A percentile compares a stretch with the other conserved stretches of the same genome.
Conservation (phyloP, 2,113 vertebrate species). For the Dipodomys stephensi region DNA sequence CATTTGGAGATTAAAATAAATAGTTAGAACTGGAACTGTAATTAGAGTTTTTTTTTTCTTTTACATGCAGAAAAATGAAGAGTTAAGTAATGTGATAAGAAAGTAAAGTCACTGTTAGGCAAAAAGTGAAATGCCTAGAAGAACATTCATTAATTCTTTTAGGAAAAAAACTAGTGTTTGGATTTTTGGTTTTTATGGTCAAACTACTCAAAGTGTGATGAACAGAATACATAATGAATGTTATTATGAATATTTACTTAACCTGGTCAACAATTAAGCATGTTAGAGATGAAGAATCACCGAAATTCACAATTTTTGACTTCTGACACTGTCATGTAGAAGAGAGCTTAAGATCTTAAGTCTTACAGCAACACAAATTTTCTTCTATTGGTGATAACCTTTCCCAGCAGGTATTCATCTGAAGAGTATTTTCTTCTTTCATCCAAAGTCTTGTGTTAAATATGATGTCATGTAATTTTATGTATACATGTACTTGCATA, state of each 20-base stretch:
- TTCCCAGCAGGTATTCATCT: neutral
- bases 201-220: neutral
- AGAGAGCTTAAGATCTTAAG: slow-evolving; percentile 40
- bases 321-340: neutral
- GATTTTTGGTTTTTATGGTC: slow-evolving; percentile 11
- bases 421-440: slow-evolving; percentile 16
- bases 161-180: neutral
- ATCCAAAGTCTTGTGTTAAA: neutral
- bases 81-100: slow-evolving; percentile 20
- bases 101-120: slow-evolving; percentile 15
- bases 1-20: neutral
- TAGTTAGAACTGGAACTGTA: neutral
- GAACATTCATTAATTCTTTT: neutral
- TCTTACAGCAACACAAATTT: slow-evolving; percentile 27
- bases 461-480: neutral
- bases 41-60: neutral
- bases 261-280: slow-evolving; percentile 15
- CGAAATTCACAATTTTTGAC: slow-evolving; percentile 4
- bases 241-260: neutral
- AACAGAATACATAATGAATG: neutral
- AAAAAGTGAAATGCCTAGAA: slow-evolving; percentile 15
- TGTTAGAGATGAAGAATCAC: neutral
- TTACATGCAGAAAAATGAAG: slow-evolving; percentile 8
- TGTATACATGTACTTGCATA: neutral
- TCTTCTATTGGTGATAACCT: neutral